Evolutionary conservation across 2,113 vertebrate species (phyloP).

Genomic region (Mobula hypostoma): DNA sequence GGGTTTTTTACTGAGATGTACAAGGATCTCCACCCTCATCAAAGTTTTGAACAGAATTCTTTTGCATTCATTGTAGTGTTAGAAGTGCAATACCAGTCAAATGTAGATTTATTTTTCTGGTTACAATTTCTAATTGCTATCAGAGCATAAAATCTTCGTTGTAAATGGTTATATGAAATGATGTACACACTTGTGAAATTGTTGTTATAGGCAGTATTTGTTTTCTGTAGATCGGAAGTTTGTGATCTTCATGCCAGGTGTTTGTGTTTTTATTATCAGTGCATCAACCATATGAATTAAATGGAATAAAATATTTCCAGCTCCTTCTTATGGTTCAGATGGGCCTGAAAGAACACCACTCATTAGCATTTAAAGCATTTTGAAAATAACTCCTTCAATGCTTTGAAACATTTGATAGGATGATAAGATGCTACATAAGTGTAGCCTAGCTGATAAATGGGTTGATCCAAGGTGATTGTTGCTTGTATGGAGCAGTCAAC

Average conservation of each 20-base stretch:
- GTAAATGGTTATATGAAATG: background rate
- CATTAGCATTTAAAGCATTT: background rate
- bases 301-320: background rate
- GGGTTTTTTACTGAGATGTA: background rate
- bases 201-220: background rate
- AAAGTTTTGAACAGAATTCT: background rate
- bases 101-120: background rate
- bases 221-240: background rate
- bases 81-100: background rate
- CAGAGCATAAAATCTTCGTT: background rate
- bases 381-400: background rate
- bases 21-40: background rate
- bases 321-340: background rate
- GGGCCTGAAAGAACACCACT: background rate
- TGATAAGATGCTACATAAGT: background rate
- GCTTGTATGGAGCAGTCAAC: background rate
- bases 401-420: background rate
- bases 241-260: background rate
- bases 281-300: background rate
- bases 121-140: background rate
- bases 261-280: background rate
- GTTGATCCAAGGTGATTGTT: background rate
- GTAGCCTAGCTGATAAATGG: background rate
- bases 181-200: background rate
- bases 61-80: background rate